Base-by-base conservation (phyloP, 2,888 invertebrate species). In the Drosophila neoperkinsi region DNA sequence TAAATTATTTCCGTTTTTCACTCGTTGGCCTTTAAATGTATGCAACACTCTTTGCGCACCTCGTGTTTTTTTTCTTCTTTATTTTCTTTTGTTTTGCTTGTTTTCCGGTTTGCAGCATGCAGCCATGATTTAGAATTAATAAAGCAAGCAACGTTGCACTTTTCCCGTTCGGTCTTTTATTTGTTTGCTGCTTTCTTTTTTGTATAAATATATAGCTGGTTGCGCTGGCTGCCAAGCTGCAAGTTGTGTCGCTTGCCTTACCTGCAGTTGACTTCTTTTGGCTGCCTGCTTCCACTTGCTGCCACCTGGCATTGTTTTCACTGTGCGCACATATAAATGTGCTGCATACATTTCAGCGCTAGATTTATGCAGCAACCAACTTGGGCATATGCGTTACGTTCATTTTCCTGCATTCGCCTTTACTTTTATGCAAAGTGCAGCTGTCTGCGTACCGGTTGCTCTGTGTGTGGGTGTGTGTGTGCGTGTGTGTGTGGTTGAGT, bases 61-160 rank as follows among this genome's bases (percentile, higher is more conserved):
- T 46, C 25, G 16, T 25, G 25, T 46, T 46, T 46, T 46, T 57
- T 4, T 30, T 21, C 3, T 28, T 41, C 28, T 38, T 18, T 58
- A 9, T 30, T 38, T 6, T 28, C 38, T 36, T n/a, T 50, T 9
- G 18, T 38, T 18, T 38, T 56, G 56, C 46, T 30, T 38, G 56
- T 56, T 57, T 74, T 71, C 79, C 67, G 71, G 73, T 38, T 59
- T 65, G 62, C 72, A 71, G 43, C 43, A 65, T 67, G 67, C 77
- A 58, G 77, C 53, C 78, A 75, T 78, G 86, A 85, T 84, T 88
- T 85, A 85, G 88, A 85, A 88, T 85, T 86, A 88, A 85, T 85
- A 88, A 82, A 77, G 73, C 80, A 74, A 61, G 81, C 66, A 63
- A 68, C 67, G 62, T 63, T 64, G 64, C 56, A 63, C 52, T 60